A percentile compares a stretch with the other conserved stretches of the same genome.
Conservation (phyloP, 2,797 vertebrate species). For the Buphagus erythrorhynchus region DNA sequence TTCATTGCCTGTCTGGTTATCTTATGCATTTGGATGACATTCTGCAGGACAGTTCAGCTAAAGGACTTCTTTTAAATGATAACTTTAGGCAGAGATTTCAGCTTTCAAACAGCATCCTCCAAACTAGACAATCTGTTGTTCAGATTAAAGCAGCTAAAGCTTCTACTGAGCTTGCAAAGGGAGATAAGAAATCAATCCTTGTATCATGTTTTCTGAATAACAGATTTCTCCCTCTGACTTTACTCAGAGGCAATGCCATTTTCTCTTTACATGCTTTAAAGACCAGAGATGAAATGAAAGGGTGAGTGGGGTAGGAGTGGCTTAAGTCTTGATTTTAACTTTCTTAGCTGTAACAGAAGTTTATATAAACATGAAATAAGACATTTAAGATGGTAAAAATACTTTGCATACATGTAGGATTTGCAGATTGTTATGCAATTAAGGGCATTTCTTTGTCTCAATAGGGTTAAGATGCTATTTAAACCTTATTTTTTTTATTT, state of each 20-base stretch:
- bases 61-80: neutral
- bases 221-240: neutral
- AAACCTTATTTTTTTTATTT: neutral
- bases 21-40: neutral
- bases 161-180: neutral
- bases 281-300: neutral
- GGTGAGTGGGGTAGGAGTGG: neutral
- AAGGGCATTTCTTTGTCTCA: neutral
- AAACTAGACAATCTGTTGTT: neutral
- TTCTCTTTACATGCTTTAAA: neutral
- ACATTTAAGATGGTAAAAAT: neutral
- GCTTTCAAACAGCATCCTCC: neutral
- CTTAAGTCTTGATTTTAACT: neutral
- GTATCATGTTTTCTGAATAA: conserved; percentile 30
- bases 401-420: neutral
- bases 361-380: neutral
- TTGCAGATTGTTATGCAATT: neutral
- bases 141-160: conserved; percentile 23
- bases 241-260: neutral
- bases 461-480: neutral
- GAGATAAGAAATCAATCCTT: conserved; percentile 48
- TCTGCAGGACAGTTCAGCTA: neutral
- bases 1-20: neutral
- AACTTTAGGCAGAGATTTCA: neutral
- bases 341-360: neutral